Percentiles rank a stretch among this genome's conserved stretches.
phyloP scores from a whole-genome alignment of 2,888 invertebrate species.

The Iphiclides podalirius region DNA sequence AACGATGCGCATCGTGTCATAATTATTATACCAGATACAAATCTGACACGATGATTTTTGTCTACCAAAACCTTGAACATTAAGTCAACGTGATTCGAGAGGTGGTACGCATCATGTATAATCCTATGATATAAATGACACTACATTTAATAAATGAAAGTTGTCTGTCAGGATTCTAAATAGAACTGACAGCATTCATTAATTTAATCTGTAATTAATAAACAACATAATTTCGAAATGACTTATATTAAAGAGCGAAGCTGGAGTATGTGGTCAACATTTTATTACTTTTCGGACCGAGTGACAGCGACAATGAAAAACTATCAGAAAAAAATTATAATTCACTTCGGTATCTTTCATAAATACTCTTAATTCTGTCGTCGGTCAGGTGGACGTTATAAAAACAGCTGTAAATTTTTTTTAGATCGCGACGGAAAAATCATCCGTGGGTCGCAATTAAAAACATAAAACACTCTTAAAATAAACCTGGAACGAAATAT shows the following conservation, averaged over 20 bases:
- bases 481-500: constrained; percentile 69
- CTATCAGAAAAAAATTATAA: constrained; percentile 48
- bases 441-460: constrained; percentile 72
- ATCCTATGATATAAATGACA: neutral
- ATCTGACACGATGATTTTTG: no score
- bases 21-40: no score
- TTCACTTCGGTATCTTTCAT: constrained; percentile 59
- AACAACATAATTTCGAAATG: neutral
- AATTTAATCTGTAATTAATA: no score
- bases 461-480: constrained; percentile 71
- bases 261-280: neutral
- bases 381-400: constrained; percentile 62
- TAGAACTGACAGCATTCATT: no score
- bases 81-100: neutral
- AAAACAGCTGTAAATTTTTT: constrained; percentile 71
- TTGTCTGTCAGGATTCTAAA: no score
- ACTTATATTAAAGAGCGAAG: neutral
- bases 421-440: constrained; percentile 66
- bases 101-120: neutral
- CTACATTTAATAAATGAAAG: neutral
- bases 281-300: constrained; percentile 19
- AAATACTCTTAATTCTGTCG: constrained; percentile 76
- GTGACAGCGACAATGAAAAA: constrained; percentile 33
- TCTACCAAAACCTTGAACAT: no score
- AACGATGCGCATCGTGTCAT: no score